Base-by-base conservation (phyloP, 2,888 invertebrate species). In the Matsumyia berberina region DNA sequence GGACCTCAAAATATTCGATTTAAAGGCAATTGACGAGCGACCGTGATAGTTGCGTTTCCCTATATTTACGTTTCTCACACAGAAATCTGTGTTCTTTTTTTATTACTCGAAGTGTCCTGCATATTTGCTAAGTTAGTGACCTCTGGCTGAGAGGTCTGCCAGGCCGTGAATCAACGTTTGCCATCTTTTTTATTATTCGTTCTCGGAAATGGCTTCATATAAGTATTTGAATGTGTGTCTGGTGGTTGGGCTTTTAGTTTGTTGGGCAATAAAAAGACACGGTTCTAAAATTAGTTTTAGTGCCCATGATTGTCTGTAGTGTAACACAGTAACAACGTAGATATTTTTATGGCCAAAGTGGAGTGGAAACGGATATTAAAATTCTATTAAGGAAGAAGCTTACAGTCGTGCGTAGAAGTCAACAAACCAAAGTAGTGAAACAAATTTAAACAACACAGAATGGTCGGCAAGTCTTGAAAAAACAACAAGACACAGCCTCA, bases 71-170 rank as follows among this genome's bases (percentile, higher is more conserved):
- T 33, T 44, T 58, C 17, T 66, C 15, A 11, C 12, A 29, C 19
- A 31, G 44, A 29, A 24, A 70, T 78, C 39, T 42, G 42, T 64
- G 58, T 66, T 35, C 35, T 66, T 57, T 55, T 57, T 57, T 70
- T 58, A 70, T n/a, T n/a, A 58, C 24, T 70, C 39, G 17, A 60
- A 31, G 51, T 51, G 53, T 62, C 74, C 53, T 60, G 44, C 49
- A 67, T 58, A 35, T 70, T 70, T 55, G 60, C 31, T 11, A 31
- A 60, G 73, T 80, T 60, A 80, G 42, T 80, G 60, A 67, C 60
- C 44, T 67, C 42, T 57, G 57, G 12, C 53, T 12, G 46, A 29
- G 37, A 29, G 24, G 24, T 24, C 29, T 53, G 9, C 19, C 3
- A n/a, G 35, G 37, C 19, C 39, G 9, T 31, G 19, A 44, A 31